phyloP scores from a whole-genome alignment of 2,113 vertebrate species.

The Phasianus colchicus region DNA sequence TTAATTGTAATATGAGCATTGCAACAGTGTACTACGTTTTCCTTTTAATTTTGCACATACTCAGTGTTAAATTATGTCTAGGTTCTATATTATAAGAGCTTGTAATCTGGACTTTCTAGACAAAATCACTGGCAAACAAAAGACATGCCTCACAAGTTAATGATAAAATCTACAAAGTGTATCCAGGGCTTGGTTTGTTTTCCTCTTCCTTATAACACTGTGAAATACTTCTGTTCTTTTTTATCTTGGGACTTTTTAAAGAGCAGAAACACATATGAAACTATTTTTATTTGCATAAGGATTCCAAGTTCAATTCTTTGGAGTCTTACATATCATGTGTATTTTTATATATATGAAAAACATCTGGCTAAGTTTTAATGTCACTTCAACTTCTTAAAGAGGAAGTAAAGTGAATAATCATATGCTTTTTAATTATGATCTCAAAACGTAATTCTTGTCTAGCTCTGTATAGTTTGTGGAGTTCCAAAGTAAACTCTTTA shows the following conservation, averaged over 20 bases:
- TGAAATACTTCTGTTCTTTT: neutral
- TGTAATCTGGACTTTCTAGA: neutral
- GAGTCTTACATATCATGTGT: neutral
- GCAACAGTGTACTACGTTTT: neutral
- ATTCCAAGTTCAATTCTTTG: neutral
- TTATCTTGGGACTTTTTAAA: constrained; percentile 12
- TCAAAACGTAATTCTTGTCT: constrained; percentile 13
- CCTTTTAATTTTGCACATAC: neutral
- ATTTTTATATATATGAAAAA: constrained; percentile 29
- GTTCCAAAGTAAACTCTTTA: neutral
- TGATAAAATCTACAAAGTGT: neutral
- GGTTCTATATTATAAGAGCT: neutral
- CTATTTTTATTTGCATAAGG: constrained; percentile 38
- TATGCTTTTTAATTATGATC: neutral
- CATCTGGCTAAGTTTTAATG: neutral
- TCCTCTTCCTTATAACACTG: neutral
- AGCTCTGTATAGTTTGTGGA: neutral
- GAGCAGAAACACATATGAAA: neutral
- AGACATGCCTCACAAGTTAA: neutral
- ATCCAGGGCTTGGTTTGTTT: neutral
- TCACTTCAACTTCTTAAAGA: constrained; percentile 21
- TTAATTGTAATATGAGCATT: neutral
- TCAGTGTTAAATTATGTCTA: neutral
- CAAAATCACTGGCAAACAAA: neutral
- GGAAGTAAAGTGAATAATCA: constrained; percentile 24